Evolutionary conservation across 2,888 invertebrate species (phyloP).

Genomic region (Lucinisca nassula): DNA sequence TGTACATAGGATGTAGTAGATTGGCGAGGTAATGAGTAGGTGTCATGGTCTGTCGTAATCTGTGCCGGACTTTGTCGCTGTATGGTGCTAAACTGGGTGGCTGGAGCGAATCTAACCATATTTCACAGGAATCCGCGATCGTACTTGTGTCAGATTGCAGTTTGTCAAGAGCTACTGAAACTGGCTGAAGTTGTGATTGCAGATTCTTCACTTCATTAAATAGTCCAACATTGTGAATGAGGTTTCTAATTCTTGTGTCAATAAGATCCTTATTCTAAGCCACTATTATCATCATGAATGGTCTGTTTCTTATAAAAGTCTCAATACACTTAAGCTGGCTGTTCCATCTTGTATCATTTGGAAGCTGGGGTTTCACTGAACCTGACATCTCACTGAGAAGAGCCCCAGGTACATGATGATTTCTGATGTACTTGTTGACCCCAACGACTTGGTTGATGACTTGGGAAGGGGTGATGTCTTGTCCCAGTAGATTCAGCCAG

Average conservation of each 20-base stretch:
- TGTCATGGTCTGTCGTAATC: conserved; percentile 55
- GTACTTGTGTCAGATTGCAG: conserved; percentile 39
- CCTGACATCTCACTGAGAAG: conserved; percentile 29
- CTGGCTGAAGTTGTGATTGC: conserved; percentile 23
- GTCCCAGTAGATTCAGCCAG: conserved; percentile 47
- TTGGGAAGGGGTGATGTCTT: conserved; percentile 43
- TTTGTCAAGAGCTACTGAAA: conserved; percentile 24
- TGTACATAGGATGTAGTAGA: conserved; percentile 54
- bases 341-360: conserved; percentile 45
- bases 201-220: conserved; percentile 51
- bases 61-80: not conserved
- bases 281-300: conserved; percentile 33
- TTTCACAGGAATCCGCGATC: conserved; percentile 51
- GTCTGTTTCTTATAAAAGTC: conserved; percentile 37
- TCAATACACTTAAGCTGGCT: conserved; percentile 36
- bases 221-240: conserved; percentile 57
- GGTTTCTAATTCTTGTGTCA: conserved; percentile 34
- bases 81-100: conserved; percentile 20
- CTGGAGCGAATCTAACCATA: conserved; percentile 26
- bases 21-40: conserved; percentile 47
- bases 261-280: conserved; percentile 55
- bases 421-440: conserved; percentile 54
- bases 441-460: conserved; percentile 46
- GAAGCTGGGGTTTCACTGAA: conserved; percentile 46
- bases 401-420: conserved; percentile 38